Evolutionary conservation across 2,888 invertebrate species (phyloP), one percentile per base, ranked within the genome.

Genomic region (Plagodis dolabraria): DNA sequence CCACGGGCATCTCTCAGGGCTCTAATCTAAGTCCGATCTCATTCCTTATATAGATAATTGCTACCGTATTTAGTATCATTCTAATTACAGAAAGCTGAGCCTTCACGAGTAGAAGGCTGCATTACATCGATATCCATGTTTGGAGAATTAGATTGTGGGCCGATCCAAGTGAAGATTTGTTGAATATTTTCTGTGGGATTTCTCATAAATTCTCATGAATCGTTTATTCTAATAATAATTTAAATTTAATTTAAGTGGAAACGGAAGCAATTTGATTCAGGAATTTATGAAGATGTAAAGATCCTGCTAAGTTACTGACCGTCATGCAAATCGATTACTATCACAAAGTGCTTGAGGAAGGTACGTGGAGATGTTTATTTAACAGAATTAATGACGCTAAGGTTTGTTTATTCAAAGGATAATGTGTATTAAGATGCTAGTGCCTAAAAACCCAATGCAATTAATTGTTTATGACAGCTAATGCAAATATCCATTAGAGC

Each of bases 21-120:
- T 56, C 46, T 46, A 60, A 67, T 69, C 67, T 62, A 7, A 12
- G 52, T 47, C 65, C 60, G 44, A 67, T 65, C 65, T 67, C 55
- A 50, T 66, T 67, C 55, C 65, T 60, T 58, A 54, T 53, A 43
- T 57, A 51, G 53, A 43, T 57, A 51, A 66, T 62, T 53, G 57
- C 47, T 58, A 51, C 53, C 55, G 53, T 59, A 64, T 59, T 56
- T 57, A 48, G 62, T 43, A 52, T 56, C 49, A 52, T 42, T 55
- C 60, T 56, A 56, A 65, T 53, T 63, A 62, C 33, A 57, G 54
- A 60, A 60, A 58, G 57, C 42, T 47, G 48, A 33, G 22, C 33
- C 35, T 43, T 40, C 35, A 38, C 43, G 33, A 52, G 47, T 46
- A 34, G 47, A 53, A 50, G 45, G 35, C 43, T 43, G 46, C 42